A percentile compares a stretch with the other conserved stretches of the same genome.
These are phyloP conservation scores for Leucosticte australis DNA, from an alignment of 2,113 vertebrate genomes.

Conservation along the genomic window DNA sequence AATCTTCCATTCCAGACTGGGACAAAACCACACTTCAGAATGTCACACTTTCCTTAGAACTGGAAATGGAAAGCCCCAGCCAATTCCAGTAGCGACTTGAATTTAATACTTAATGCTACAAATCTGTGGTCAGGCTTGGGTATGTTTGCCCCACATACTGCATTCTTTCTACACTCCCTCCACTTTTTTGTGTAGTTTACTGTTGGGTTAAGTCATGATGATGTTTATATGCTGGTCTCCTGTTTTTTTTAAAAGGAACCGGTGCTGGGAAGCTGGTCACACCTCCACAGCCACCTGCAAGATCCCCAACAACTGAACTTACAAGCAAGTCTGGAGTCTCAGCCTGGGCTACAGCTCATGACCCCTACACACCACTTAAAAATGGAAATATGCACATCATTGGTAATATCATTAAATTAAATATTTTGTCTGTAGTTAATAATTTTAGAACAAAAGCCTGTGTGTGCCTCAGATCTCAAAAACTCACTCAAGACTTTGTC, in stretches of 20 bases:
- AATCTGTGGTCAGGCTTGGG: neutral
- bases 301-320: slow-evolving; percentile 90
- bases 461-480: neutral
- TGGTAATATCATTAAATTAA: slow-evolving; percentile 64
- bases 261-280: slow-evolving; percentile 80
- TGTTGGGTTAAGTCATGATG: fast-evolving
- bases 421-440: neutral
- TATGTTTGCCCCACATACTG: neutral
- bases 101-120: neutral
- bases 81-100: neutral
- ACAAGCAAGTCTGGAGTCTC: slow-evolving; percentile 79
- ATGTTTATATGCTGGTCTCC: neutral
- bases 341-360: slow-evolving; percentile 66
- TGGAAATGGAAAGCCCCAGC: neutral
- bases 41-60: neutral
- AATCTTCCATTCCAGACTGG: neutral
- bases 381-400: slow-evolving; percentile 83
- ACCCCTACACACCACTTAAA: slow-evolving; percentile 66
- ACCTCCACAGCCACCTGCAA: slow-evolving; percentile 89
- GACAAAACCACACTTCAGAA: neutral
- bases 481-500: neutral
- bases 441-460: neutral
- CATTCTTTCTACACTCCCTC: neutral
- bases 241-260: slow-evolving; percentile 43
- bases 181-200: neutral